Conservation (phyloP, 2,888 invertebrate species). For the Folsomia manolachei region DNA sequence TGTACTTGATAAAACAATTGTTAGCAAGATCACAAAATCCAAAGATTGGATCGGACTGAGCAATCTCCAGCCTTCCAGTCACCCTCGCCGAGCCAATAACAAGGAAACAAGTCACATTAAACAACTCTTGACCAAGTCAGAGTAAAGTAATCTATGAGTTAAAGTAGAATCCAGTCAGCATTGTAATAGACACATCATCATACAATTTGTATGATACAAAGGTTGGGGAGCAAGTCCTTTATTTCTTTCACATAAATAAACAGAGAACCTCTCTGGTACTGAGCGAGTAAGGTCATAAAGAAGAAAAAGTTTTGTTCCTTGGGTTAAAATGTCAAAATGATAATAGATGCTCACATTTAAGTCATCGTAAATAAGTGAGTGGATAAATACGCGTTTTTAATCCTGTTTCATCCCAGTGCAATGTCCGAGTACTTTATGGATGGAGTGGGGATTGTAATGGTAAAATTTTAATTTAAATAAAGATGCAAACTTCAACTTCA, state of each 20-base stretch:
- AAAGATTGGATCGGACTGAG: neutral
- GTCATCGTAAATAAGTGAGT: slow-evolving; percentile 34
- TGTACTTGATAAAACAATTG: neutral
- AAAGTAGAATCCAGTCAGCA: slow-evolving; percentile 23
- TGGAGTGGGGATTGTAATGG: no score
- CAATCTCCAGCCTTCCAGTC: neutral
- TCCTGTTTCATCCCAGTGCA: slow-evolving; percentile 7
- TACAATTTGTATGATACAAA: no score
- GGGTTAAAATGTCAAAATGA: slow-evolving; percentile 28
- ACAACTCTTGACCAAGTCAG: no score
- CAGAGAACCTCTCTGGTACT: no score
- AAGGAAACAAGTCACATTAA: neutral
- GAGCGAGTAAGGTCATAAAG: no score
- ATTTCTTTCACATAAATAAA: slow-evolving; percentile 24
- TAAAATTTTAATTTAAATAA: neutral
- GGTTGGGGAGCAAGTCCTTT: neutral
- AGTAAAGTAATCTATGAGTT: no score
- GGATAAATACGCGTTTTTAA: slow-evolving; percentile 34
- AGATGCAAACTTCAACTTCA: neutral
- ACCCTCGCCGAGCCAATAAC: neutral
- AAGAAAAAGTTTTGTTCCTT: slow-evolving; percentile 25
- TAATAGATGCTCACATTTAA: slow-evolving; percentile 34
- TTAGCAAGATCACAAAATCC: neutral
- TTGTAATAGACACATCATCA: slow-evolving; percentile 29
- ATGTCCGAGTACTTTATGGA: no score